phyloP scores from a whole-genome alignment of 2,113 vertebrate genomes.

The Hepsetus odoe region DNA sequence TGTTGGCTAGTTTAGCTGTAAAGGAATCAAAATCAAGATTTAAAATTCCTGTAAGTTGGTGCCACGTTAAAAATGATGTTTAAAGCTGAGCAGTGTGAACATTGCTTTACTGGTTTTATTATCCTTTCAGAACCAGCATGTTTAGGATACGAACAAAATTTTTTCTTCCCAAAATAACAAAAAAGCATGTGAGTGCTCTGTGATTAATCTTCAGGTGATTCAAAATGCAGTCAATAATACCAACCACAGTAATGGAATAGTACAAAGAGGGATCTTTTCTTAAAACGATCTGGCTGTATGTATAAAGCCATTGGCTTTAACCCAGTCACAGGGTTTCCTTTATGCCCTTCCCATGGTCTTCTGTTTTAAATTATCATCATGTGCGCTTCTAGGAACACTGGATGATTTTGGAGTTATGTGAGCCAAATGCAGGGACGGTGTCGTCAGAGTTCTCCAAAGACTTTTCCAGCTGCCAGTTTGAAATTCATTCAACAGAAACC shows the following conservation, averaged over 20 bases:
- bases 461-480: conserved; percentile 26
- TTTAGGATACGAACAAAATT: too few relatives aligned
- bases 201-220: background rate
- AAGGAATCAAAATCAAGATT: too few relatives aligned
- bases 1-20: too few relatives aligned
- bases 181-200: too few relatives aligned
- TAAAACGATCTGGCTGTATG: background rate
- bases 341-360: conserved; percentile 10
- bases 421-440: conserved; percentile 19
- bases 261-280: conserved; percentile 9
- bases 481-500: conserved; percentile 26
- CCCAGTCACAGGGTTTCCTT: conserved; percentile 17
- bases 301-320: conserved; percentile 31
- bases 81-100: too few relatives aligned
- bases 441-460: conserved; percentile 15
- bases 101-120: too few relatives aligned
- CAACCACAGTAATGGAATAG: background rate
- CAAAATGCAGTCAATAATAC: background rate
- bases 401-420: background rate
- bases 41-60: too few relatives aligned
- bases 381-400: conserved; percentile 1
- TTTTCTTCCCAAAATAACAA: background rate
- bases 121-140: too few relatives aligned
- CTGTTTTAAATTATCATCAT: conserved; percentile 35
- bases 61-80: too few relatives aligned